Evolutionary conservation across 30 jellyfish, hydroid and myxozoan species (phyloP).

Genomic region (Hydra vulgaris): DNA sequence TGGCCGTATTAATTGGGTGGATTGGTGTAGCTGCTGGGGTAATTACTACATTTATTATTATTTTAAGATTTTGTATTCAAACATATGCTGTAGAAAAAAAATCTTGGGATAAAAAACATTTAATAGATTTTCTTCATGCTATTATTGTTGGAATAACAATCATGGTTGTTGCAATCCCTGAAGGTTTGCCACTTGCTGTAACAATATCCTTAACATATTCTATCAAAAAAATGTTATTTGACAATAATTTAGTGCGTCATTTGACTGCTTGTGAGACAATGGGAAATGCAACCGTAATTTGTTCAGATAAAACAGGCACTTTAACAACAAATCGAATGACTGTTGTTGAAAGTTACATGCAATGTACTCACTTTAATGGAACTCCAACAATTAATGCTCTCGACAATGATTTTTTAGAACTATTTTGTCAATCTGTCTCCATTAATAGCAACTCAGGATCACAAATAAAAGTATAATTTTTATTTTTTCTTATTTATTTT

Average conservation of each 20-base stretch:
- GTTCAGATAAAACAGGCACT: conserved; percentile 99
- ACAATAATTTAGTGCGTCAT: conserved; percentile 92
- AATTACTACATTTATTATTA: conserved; percentile 51
- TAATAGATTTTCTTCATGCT: conserved; percentile 65
- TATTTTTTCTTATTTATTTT: not conserved
- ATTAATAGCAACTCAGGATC: conserved; percentile 70
- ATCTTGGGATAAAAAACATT: conserved; percentile 60
- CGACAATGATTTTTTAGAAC: conserved; percentile 42
- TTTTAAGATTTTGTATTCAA: conserved; percentile 68
- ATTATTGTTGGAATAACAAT: conserved; percentile 82
- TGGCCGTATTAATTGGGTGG: conserved; percentile 94
- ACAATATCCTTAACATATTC: conserved; percentile 95
- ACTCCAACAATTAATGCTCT: conserved; percentile 46
- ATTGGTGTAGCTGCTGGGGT: conserved; percentile 93
- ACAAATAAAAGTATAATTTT: conserved; percentile 58
- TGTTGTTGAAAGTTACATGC: conserved; percentile 68
- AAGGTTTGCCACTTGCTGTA: conserved; percentile 99
- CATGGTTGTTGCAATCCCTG: conserved; percentile 99
- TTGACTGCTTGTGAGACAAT: conserved; percentile 97
- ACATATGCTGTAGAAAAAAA: conserved; percentile 50
- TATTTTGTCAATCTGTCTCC: conserved; percentile 70
- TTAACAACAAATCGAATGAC: conserved; percentile 98
- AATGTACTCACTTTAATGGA: conserved; percentile 31
- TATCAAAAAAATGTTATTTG: conserved; percentile 86
- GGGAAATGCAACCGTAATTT: conserved; percentile 99